A percentile compares a stretch with the other conserved stretches of the same genome.
Evolutionary conservation across 2,888 invertebrate genomes (phyloP).

Genomic region (Hipparchia semele): DNA sequence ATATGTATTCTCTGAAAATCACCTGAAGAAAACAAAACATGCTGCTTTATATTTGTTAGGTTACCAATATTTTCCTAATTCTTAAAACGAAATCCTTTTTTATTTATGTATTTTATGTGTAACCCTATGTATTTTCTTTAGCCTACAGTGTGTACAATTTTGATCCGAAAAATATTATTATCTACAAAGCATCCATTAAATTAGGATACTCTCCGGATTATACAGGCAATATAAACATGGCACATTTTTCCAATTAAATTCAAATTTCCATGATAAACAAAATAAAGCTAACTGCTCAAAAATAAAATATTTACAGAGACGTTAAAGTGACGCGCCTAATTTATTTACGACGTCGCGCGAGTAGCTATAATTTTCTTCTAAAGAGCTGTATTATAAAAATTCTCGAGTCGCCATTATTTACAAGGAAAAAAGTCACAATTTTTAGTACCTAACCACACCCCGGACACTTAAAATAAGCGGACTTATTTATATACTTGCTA

Average conservation of each 20-base stretch:
- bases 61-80: neutral
- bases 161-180: neutral
- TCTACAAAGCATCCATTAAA: neutral
- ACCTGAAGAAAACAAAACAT: neutral
- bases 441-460: too few species aligned
- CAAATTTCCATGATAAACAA: conserved; percentile 16
- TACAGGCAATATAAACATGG: conserved; percentile 2
- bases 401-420: conserved; percentile 8
- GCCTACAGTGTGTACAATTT: neutral
- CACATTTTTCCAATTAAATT: conserved; percentile 11
- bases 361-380: conserved; percentile 13
- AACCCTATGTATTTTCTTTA: too few species aligned
- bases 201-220: neutral
- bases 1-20: too few species aligned
- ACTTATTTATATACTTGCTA: too few species aligned
- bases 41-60: neutral
- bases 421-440: neutral
- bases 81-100: too few species aligned
- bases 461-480: too few species aligned
- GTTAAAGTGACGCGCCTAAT: conserved; percentile 49
- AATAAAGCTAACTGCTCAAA: conserved; percentile 41
- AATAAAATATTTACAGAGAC: conserved; percentile 41
- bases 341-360: conserved; percentile 50
- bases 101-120: too few species aligned
- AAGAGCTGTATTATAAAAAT: conserved; percentile 15